Evolutionary conservation across 2,113 vertebrate species (phyloP).

Genomic region (Gasterosteus aculeatus): DNA sequence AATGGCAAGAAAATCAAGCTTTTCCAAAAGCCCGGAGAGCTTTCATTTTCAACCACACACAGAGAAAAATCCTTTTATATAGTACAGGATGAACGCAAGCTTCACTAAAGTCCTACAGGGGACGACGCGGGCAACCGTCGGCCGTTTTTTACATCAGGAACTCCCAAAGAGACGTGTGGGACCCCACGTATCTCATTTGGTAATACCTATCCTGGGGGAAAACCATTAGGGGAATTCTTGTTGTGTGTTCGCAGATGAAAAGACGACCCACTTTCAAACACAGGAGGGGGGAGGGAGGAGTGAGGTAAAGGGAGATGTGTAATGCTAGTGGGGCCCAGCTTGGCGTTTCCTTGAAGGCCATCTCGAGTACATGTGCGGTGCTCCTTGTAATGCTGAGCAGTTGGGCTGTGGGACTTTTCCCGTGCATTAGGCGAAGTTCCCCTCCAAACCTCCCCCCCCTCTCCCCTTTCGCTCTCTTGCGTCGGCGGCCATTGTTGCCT

Average conservation of each 20-base stretch:
- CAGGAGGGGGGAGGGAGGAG: not conserved
- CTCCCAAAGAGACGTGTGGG: not conserved
- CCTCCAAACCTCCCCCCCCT: conserved; percentile 23
- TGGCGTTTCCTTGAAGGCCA: conserved; percentile 8
- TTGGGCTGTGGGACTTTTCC: conserved; percentile 38
- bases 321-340: conserved; percentile 8
- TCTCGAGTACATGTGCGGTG: conserved; percentile 26
- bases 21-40: not conserved
- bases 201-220: conserved; percentile 13
- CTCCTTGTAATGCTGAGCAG: conserved; percentile 14
- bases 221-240: conserved; percentile 14
- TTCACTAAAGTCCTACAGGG: not conserved
- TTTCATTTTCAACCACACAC: too few relatives aligned
- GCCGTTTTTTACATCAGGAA: conserved; percentile 7
- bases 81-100: conserved; percentile 7
- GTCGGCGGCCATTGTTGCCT: conserved; percentile 62
- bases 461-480: conserved; percentile 38
- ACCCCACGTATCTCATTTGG: conserved; percentile 27
- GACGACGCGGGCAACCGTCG: not conserved
- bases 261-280: conserved; percentile 46
- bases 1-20: not conserved
- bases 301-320: not conserved
- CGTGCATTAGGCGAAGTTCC: conserved; percentile 39
- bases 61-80: too few relatives aligned
- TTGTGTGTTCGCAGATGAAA: conserved; percentile 8